A percentile compares a stretch with the other conserved stretches of the same genome.
These are phyloP conservation scores for Mizuhopecten yessoensis DNA, from an alignment of 1,140 invertebrate species.

Conservation along the genomic window DNA sequence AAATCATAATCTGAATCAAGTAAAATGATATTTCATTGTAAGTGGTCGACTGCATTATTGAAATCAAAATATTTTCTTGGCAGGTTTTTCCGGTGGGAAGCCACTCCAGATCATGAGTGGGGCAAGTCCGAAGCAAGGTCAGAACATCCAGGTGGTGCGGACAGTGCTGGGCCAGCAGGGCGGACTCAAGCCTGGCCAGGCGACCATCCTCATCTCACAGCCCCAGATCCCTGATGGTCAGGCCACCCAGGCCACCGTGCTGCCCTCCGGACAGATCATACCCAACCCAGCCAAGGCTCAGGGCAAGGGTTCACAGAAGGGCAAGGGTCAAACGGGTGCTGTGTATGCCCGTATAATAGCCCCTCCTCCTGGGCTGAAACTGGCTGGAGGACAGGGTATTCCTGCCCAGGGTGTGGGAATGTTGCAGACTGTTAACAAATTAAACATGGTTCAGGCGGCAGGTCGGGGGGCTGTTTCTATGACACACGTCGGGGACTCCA, in stretches of 20 bases:
- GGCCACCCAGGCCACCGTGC: constrained; percentile 67
- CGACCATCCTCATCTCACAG: constrained; percentile 80
- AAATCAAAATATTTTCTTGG: constrained; percentile 43
- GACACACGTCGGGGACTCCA: not conserved
- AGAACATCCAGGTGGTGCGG: constrained; percentile 79
- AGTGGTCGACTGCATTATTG: too few relatives aligned
- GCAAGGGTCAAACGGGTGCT: constrained; percentile 74
- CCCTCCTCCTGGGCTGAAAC: constrained; percentile 77
- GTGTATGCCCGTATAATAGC: constrained; percentile 82
- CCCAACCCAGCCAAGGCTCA: constrained; percentile 68
- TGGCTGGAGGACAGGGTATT: constrained; percentile 58
- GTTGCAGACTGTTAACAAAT: constrained; percentile 74
- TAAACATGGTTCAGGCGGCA: constrained; percentile 57
- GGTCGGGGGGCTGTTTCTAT: constrained; percentile 46
- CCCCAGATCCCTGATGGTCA: constrained; percentile 65
- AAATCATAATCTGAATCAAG: too few relatives aligned
- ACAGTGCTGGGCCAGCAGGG: constrained; percentile 78
- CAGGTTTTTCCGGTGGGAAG: constrained; percentile 59
- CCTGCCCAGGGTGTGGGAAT: constrained; percentile 67
- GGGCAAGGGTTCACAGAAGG: constrained; percentile 70
- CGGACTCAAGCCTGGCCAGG: constrained; percentile 75
- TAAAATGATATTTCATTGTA: too few relatives aligned
- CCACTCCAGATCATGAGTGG: constrained; percentile 73
- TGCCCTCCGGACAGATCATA: constrained; percentile 70
- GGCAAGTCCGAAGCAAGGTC: constrained; percentile 74